Conservation (phyloP, 2,797 vertebrate species). For the Cynopterus sphinx region DNA sequence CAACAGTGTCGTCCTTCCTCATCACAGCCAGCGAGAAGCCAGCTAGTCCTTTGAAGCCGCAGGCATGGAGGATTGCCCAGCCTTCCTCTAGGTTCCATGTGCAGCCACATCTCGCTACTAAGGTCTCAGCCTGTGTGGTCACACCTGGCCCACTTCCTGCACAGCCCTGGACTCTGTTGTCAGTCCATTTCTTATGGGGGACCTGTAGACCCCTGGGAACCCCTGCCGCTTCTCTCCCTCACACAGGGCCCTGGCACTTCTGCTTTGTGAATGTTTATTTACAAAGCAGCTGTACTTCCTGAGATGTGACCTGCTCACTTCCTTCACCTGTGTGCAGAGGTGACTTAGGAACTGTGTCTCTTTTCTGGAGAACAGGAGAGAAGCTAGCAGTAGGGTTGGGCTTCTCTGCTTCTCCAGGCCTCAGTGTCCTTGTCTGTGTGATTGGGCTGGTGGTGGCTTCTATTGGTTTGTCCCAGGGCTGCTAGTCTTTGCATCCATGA, state of each 20-base stretch:
- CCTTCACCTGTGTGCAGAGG: not conserved
- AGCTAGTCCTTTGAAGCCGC: not conserved
- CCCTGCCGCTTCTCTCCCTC: not conserved
- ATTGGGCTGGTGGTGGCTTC: not conserved
- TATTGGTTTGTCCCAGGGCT: not conserved
- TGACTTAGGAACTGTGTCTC: not conserved
- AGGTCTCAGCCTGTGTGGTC: not conserved
- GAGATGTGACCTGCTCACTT: not conserved
- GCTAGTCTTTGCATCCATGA: not conserved
- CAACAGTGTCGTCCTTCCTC: not conserved
- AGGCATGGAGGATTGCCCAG: rapidly evolving
- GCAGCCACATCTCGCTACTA: not conserved
- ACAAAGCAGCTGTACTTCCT: not conserved
- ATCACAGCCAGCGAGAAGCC: not conserved
- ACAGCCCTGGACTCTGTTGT: not conserved
- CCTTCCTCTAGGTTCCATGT: not conserved
- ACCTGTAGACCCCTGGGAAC: not conserved
- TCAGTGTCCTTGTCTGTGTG: not conserved
- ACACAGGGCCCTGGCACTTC: not conserved
- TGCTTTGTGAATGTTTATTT: not conserved
- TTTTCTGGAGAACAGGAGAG: not conserved
- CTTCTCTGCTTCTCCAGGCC: not conserved
- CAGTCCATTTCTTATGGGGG: not conserved
- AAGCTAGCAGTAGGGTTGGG: not conserved
- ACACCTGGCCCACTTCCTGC: not conserved